phyloP scores from a whole-genome alignment of 2,888 invertebrate genomes.

The Yponomeuta sedellus region DNA sequence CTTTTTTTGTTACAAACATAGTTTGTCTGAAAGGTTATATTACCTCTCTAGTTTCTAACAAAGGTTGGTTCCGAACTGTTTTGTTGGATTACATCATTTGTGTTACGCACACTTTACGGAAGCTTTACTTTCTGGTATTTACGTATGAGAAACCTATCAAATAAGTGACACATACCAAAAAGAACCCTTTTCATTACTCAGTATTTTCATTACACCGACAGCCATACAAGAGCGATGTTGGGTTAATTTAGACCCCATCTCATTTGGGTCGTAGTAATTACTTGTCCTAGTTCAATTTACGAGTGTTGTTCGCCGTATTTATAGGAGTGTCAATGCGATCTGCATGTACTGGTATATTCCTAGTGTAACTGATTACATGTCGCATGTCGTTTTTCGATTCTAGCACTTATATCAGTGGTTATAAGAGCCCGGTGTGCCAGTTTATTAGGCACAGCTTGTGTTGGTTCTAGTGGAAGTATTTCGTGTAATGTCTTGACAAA shows the following conservation, averaged over 20 bases:
- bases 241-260: conserved; percentile 20
- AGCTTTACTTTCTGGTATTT: too few relatives aligned
- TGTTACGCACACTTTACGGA: too few relatives aligned
- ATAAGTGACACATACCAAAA: not conserved
- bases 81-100: too few relatives aligned
- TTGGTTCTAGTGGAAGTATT: not conserved
- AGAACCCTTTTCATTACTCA: not conserved
- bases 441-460: too few relatives aligned
- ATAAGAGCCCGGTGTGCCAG: too few relatives aligned
- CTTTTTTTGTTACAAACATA: too few relatives aligned
- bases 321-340: not conserved
- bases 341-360: not conserved
- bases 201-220: conserved; percentile 25
- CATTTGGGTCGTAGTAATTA: conserved; percentile 22
- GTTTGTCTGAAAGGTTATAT: too few relatives aligned
- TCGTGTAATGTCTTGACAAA: not conserved
- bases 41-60: too few relatives aligned
- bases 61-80: too few relatives aligned
- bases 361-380: too few relatives aligned
- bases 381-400: too few relatives aligned
- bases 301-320: conserved; percentile 16
- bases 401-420: too few relatives aligned
- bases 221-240: conserved; percentile 24
- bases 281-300: conserved; percentile 27
- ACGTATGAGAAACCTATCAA: not conserved